Evolutionary conservation across 2,113 vertebrate species (phyloP), one percentile per base, ranked within the genome.

Genomic region (Actenoides lindsayi): DNA sequence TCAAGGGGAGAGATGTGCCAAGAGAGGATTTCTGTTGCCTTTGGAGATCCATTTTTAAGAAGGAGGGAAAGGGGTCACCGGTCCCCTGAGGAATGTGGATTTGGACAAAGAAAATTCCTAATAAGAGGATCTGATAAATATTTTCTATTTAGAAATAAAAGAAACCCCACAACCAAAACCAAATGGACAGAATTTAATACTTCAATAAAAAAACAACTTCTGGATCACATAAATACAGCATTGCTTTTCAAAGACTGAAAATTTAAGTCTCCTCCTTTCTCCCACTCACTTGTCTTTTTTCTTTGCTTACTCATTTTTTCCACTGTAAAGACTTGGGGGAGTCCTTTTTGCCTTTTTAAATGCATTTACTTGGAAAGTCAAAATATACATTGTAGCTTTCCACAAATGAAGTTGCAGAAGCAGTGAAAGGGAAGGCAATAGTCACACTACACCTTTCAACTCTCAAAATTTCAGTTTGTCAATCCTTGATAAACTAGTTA

Each of bases 371-470:
- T 74, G 62, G 31, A 9, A 79, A 70, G 46, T 7, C 17, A 24
- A 35, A 24, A 7, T 2, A 2, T 13, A 13, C 12, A 35, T 64
- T 39, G 35, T 3, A 48, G 25, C 20, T 37, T 59, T 65, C 9
- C 63, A 41, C n/a, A 42, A 21, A 50, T 25, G 42, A 42, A 68
- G n/a, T 9, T 80, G 37, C 63, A 73, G 39, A 59, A 67, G 24
- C 44, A 60, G 27, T 5, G 13, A 42, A 50, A 48, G 63, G 59
- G 33, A 80, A 68, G 44, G 48, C 4, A 27, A 4, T 2, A 6
- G n/a, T 28, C 0, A 1, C 11, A 13, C 48, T 51, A 2, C 63
- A 5, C 17, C 33, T 39, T 35, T 30, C 51, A 35, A 1, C 16
- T 13, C 7, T 5, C 33, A 16, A 0, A 10, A 6, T 23, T 57